These are phyloP conservation scores for Eudemis profundana DNA, from an alignment of 2,888 invertebrate species.

Conservation along the genomic window DNA sequence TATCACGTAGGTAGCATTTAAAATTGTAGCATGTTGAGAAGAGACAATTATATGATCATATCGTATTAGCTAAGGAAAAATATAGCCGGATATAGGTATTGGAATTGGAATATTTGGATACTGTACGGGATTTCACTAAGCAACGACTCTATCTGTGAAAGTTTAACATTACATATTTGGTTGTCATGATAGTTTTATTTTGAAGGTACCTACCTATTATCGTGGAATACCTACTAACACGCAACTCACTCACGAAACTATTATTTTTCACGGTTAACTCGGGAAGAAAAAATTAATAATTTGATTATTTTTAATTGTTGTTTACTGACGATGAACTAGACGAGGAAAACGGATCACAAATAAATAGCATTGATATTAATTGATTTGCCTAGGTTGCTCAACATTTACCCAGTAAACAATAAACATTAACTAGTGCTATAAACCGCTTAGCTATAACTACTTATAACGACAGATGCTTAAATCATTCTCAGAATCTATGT, in stretches of 20 bases:
- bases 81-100: background rate
- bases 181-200: too few relatives aligned
- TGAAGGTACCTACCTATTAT: too few relatives aligned
- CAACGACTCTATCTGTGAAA: too few relatives aligned
- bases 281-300: background rate
- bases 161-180: too few relatives aligned
- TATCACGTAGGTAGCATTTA: background rate
- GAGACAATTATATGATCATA: background rate
- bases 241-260: background rate
- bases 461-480: conserved; percentile 1
- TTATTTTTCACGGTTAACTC: too few relatives aligned
- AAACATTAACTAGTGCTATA: conserved; percentile 1
- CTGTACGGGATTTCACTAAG: too few relatives aligned
- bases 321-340: conserved; percentile 25
- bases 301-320: background rate
- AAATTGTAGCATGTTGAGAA: background rate
- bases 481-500: background rate
- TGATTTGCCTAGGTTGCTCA: conserved; percentile 29
- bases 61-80: background rate
- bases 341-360: conserved; percentile 27
- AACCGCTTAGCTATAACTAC: background rate
- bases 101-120: too few relatives aligned
- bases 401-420: conserved; percentile 11
- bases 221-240: too few relatives aligned
- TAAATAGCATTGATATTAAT: conserved; percentile 34